Base-by-base conservation (phyloP, 2,888 invertebrate species). In the Scaptomyza tumidula region DNA sequence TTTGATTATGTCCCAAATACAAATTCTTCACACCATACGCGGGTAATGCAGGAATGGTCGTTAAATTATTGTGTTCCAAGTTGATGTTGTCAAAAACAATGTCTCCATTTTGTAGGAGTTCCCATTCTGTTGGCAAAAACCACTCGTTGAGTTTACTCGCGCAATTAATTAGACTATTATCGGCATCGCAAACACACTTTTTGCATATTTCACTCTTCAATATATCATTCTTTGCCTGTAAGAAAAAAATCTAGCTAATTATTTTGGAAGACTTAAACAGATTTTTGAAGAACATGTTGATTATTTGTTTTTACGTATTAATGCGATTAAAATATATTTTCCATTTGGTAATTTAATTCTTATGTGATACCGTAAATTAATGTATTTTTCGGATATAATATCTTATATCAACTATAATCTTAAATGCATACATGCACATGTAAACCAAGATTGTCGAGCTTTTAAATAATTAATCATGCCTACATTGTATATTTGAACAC, bases 1-100 rank as follows among this genome's bases (percentile, higher is more conserved):
- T 95, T 45, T 92, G 92, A 90, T 95, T 96, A 55, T 93, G 90
- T 0, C 94, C 93, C 6, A 97, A 92, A 79, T 95, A 94, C 29
- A 97, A 88, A 31, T 93, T 93, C 55, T 92, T 67, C 89, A 92
- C 84, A 0, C 85, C 92, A 14, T 94, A 90, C 1, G 92, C 89
- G 0, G 95, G 94, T 13, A 96, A 93, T 3, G 65, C 56, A 3
- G 90, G 82, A 24, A 92, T 68, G 0, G 14, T 33, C 0, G 87
- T 86, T 0, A 92, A 65, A 14, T 87, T 87, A 59, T 92, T 92
- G 63, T 90, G 67, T 37, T 90, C 88, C 55, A 92, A 48, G 4
- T 84, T 88, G 0, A 92, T 85, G 1, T 80, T 89, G 29, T 91
- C 87, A 45, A 91, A 91, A 2, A 72, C 43, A 1, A 89, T 27